Evolutionary conservation across 2,113 vertebrate species (phyloP).

Genomic region (Equus przewalskii): DNA sequence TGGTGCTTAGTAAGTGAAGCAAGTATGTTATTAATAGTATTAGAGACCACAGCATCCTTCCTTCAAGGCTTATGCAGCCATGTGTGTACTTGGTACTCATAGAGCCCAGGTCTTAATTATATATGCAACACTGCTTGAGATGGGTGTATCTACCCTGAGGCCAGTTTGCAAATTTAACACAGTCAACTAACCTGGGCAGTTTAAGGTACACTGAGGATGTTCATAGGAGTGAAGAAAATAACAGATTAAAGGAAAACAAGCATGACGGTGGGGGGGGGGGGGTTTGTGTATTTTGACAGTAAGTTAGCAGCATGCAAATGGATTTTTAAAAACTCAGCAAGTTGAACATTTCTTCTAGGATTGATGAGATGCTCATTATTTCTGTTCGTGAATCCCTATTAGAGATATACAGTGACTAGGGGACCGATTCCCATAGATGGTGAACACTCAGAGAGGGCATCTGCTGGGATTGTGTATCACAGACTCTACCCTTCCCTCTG

Average conservation of each 20-base stretch:
- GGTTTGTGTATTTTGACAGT: not conserved
- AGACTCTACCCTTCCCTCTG: conserved; percentile 81
- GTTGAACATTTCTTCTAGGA: conserved; percentile 15
- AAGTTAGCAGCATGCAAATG: not conserved
- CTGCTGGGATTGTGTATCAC: conserved; percentile 87
- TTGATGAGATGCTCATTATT: not conserved
- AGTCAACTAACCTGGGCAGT: not conserved
- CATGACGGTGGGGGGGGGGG: not conserved
- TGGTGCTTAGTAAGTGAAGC: not conserved
- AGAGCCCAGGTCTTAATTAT: not conserved
- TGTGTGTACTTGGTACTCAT: not conserved
- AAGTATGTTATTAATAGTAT: not conserved
- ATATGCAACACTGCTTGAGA: not conserved
- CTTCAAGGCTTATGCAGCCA: not conserved
- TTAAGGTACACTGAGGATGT: not conserved
- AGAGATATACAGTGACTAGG: conserved; percentile 8
- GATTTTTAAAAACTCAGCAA: not conserved
- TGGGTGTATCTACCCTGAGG: not conserved
- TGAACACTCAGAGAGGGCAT: conserved; percentile 90
- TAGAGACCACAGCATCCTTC: not conserved
- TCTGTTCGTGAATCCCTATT: not conserved
- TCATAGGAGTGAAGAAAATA: not conserved
- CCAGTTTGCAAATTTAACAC: not conserved
- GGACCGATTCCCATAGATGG: conserved; percentile 84
- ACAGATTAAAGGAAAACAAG: not conserved